A percentile compares a stretch with the other conserved stretches of the same genome.
Evolutionary conservation across 2,888 invertebrate species (phyloP).

Genomic region (Dicranocentrus wangi): DNA sequence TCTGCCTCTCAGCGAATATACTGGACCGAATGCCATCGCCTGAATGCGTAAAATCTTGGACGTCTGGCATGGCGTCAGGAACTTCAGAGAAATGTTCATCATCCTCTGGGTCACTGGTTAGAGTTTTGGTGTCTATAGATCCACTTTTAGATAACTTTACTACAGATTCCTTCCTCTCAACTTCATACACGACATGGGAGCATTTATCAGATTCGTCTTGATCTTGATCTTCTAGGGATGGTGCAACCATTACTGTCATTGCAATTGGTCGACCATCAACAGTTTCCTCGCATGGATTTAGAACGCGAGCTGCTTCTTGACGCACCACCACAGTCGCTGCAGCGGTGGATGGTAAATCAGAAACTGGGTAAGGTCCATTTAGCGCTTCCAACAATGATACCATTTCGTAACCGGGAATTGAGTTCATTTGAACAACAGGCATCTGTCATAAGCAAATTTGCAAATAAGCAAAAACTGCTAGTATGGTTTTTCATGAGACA

Average conservation of each 20-base stretch:
- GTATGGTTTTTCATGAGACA: too few relatives aligned
- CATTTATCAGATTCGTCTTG: conserved; percentile 55
- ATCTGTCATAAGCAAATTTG: conserved; percentile 55
- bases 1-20: conserved; percentile 37
- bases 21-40: conserved; percentile 46
- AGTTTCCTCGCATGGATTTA: conserved; percentile 68
- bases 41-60: conserved; percentile 68
- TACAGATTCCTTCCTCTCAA: conserved; percentile 58
- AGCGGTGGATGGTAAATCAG: conserved; percentile 65
- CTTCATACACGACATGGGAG: conserved; percentile 52
- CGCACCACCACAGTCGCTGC: conserved; percentile 64
- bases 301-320: conserved; percentile 69
- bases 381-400: conserved; percentile 95
- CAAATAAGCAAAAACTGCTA: not conserved
- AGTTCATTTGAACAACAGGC: conserved; percentile 72
- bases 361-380: conserved; percentile 86
- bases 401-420: conserved; percentile 86
- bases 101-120: conserved; percentile 70
- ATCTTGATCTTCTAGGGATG: conserved; percentile 58
- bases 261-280: conserved; percentile 69
- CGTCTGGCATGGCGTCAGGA: conserved; percentile 68
- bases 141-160: conserved; percentile 64
- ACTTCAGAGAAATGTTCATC: conserved; percentile 71
- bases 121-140: conserved; percentile 60
- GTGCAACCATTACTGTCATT: conserved; percentile 72